These are phyloP conservation scores for Hyperopisus bebe DNA, from an alignment of 2,113 vertebrate species.

Conservation along the genomic window DNA sequence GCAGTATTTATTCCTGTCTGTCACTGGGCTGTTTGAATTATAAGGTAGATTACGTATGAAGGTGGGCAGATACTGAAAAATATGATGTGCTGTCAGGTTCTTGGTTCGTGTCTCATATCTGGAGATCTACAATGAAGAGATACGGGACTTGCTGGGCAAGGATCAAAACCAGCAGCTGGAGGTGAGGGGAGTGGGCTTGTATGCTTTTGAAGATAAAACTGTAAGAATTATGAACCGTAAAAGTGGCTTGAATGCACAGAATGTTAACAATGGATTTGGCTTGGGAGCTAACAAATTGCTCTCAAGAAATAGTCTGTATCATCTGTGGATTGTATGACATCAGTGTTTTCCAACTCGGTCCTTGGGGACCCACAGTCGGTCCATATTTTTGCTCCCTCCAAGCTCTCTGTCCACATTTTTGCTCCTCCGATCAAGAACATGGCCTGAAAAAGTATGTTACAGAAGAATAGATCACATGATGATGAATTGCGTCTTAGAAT, in stretches of 20 bases:
- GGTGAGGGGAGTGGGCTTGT: slow-evolving; percentile 61
- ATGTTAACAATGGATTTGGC: background rate
- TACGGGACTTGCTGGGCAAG: slow-evolving; percentile 88
- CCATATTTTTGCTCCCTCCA: background rate
- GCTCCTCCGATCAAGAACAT: background rate
- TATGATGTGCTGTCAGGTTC: slow-evolving; percentile 64
- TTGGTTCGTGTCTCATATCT: slow-evolving; percentile 94
- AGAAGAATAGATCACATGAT: background rate
- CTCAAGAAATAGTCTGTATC: background rate
- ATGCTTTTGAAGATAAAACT: background rate
- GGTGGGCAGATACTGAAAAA: background rate
- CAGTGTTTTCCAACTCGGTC: background rate
- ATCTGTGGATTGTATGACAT: background rate
- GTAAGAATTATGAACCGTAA: background rate
- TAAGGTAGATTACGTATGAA: background rate
- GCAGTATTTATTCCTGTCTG: background rate
- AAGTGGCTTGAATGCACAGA: background rate
- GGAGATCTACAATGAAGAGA: slow-evolving; percentile 98
- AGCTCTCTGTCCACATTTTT: background rate
- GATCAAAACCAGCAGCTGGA: slow-evolving; percentile 92
- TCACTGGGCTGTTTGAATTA: background rate
- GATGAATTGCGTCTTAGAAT: background rate
- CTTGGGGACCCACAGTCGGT: background rate
- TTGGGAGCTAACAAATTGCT: background rate
- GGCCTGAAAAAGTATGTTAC: background rate